Conservation (phyloP, 2,797 vertebrate species). For the Acomys russatus region DNA sequence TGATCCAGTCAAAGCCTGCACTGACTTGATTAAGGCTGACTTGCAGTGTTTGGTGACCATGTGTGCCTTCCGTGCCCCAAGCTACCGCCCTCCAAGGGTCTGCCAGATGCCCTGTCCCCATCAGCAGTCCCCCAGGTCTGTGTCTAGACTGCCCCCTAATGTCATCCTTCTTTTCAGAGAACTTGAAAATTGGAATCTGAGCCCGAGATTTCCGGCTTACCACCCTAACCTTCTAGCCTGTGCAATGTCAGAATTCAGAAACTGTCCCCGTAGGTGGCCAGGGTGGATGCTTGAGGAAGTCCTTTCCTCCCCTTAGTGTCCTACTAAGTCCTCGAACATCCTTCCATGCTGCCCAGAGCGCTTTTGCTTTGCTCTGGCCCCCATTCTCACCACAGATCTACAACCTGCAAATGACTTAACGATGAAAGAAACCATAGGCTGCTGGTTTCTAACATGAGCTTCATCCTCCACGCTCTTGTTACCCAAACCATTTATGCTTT, state of each 20-base stretch:
- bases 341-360: not conserved
- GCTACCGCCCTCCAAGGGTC: not conserved
- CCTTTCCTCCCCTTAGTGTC: not conserved
- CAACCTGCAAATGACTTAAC: not conserved
- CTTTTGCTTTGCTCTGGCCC: not conserved
- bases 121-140: not conserved
- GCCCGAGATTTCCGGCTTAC: not conserved
- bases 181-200: not conserved
- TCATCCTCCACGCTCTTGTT: too few species aligned
- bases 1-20: not conserved
- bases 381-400: not conserved
- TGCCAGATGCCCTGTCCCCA: not conserved
- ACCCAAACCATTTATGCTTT: not conserved
- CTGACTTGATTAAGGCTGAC: not conserved
- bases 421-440: not conserved
- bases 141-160: not conserved
- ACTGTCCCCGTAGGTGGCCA: not conserved
- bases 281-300: not conserved
- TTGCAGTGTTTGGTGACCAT: not conserved
- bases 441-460: not conserved
- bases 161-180: not conserved
- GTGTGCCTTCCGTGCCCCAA: not conserved
- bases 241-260: constrained; percentile 35
- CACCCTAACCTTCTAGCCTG: not conserved
- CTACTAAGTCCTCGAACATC: not conserved